Base-by-base conservation (phyloP, 2,113 vertebrate species). In the Anarrhichthys ocellatus region DNA sequence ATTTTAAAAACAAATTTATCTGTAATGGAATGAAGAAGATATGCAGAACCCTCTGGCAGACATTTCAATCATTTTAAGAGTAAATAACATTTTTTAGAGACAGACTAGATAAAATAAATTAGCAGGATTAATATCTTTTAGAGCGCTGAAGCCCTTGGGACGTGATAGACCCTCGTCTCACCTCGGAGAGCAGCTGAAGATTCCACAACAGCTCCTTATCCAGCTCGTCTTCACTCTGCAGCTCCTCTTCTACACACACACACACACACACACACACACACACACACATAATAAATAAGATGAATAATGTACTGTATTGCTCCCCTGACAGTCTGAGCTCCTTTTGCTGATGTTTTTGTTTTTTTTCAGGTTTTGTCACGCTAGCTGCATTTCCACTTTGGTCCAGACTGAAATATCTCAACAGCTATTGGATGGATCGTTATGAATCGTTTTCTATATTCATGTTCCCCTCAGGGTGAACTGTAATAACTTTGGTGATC, bases 141-240 rank as follows among this genome's bases (percentile, higher is more conserved):
- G n/a, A 75, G 81, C 46, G 82, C 18, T 64, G 63, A 68, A 54
- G 74, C 50, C 50, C 32, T 64, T 24, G 42, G 29, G 73, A 78
- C 0, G 34, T 42, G 52, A 74, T 18, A 34, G 52, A 50, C 65
- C 59, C 58, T 73, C 11, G 5, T 63, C 88, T 94, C 95, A 99
- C 98, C 97, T 99, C 98, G 58, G 98, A 99, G 72, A 99, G 95
- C 90, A 99, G 97, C 87, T 99, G 98, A 84, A 99, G 96, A 89
- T 97, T 98, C 98, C 98, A 99, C n/a, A 99, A 91, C 79, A 99
- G 94, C 81, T 99, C 98, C 91, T 99, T 99, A 91, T 99, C 98
- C 84, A 99, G 92, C 58, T 98, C 97, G 88, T 98, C 97, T 78
- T 99, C 97, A 80, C 88, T 94, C 77, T 96, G 94, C 56, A 98